Base-by-base conservation (phyloP, 1,140 invertebrate species). In the Drosophila eugracilis region DNA sequence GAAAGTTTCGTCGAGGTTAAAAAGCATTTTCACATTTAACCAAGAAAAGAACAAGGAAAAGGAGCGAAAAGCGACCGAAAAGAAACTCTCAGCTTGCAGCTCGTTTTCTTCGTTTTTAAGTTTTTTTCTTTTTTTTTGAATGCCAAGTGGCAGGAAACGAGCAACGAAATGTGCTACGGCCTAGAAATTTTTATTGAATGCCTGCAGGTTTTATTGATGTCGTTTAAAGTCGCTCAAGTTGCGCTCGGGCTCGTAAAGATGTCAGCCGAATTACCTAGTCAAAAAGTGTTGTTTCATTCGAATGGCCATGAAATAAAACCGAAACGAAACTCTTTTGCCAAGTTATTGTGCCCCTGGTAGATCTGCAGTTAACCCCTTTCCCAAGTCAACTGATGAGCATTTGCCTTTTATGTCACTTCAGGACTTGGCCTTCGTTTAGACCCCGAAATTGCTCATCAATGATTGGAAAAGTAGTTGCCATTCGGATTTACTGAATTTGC, bases 221-320 rank as follows among this genome's bases (percentile, higher is more conserved):
- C 77, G 58, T 75, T 79, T 75, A 80, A 79, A 79, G 77, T 71
- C 76, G 55, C 77, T 80, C 77, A 65, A 80, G 57, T 80, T 80
- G 41, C 54, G 21, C 28, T 28, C 41, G 2, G 17, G 49, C 71
- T 49, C 77, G 73, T 79, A 75, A 79, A 79, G 57, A 39, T 42
- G 57, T 75, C 70, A 75, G 47, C 60, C 67, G 54, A 79, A 79
- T 53, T 55, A 72, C 60, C 48, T 53, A 74, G 57, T 65, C 70
- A 62, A 48, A 74, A 49, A 48, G 67, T 45, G 65, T 70, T 39
- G 49, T 52, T 66, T 22, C 15, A 3, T 3, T 59, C 15, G 22
- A 17, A 26, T 37, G 28, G 42, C 34, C 14, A 26, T 17, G 47
- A 53, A 67, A 69, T 67, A 47, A 70, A 57, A 39, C 41, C 6